Evolutionary conservation across 1,140 invertebrate species (phyloP).

Genomic region (Tigriopus japonicus): DNA sequence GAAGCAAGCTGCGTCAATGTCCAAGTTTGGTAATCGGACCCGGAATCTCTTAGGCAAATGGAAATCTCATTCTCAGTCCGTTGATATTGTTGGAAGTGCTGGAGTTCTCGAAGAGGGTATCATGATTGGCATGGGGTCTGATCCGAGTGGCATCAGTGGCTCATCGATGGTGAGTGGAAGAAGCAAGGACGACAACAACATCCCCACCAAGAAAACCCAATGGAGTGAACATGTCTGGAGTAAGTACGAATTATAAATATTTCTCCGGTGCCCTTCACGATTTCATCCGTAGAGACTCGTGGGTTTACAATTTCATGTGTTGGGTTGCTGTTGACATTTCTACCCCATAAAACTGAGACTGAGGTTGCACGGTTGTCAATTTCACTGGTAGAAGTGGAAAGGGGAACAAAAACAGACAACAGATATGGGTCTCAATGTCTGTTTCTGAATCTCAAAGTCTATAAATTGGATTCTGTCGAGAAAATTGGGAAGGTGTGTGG

Average conservation of each 20-base stretch:
- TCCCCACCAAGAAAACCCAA: not conserved
- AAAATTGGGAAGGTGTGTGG: too few relatives aligned
- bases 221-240: not conserved
- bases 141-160: not conserved
- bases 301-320: too few relatives aligned
- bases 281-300: too few relatives aligned
- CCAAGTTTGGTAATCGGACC: not conserved
- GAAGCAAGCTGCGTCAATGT: conserved; percentile 1
- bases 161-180: not conserved
- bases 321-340: too few relatives aligned
- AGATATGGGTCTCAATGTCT: too few relatives aligned
- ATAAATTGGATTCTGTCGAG: too few relatives aligned
- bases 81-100: not conserved
- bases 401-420: too few relatives aligned
- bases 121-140: not conserved
- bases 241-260: not conserved
- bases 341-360: too few relatives aligned
- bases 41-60: not conserved
- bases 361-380: too few relatives aligned
- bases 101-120: not conserved
- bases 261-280: too few relatives aligned
- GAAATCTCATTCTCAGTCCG: not conserved
- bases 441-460: too few relatives aligned
- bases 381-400: too few relatives aligned
- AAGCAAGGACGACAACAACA: not conserved